Evolutionary conservation across 2,797 vertebrate species (phyloP).

Genomic region (Luscinia luscinia): DNA sequence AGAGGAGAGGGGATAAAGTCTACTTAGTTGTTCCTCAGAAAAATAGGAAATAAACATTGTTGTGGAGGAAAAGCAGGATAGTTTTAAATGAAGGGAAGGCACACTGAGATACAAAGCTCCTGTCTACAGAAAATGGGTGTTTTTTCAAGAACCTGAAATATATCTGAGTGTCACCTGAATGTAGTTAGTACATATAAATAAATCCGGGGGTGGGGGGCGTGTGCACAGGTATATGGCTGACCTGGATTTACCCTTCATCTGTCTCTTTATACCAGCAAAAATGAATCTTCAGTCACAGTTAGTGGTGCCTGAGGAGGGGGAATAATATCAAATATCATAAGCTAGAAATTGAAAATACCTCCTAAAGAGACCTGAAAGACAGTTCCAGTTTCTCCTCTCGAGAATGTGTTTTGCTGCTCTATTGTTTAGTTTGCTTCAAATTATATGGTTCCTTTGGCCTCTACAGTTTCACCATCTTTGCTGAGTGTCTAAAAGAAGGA

Average conservation of each 20-base stretch:
- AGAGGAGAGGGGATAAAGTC: not conserved
- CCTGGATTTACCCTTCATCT: constrained; percentile 58
- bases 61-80: not conserved
- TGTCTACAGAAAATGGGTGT: rapidly evolving
- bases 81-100: not conserved
- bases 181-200: not conserved
- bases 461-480: not conserved
- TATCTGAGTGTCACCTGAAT: constrained; percentile 15
- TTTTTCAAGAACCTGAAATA: not conserved
- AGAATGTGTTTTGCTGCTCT: not conserved
- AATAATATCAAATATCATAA: constrained; percentile 37
- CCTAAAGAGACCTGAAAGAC: not conserved
- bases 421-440: not conserved
- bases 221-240: not conserved
- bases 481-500: not conserved
- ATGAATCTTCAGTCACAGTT: not conserved
- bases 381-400: not conserved
- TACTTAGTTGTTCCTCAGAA: not conserved
- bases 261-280: not conserved
- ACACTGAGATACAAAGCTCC: not conserved
- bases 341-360: constrained; percentile 15
- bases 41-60: not conserved
- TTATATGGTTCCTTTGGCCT: not conserved
- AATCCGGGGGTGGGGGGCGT: not conserved
- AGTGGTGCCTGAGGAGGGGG: constrained; percentile 3